Base-by-base conservation (phyloP, 2,888 invertebrate genomes). In the Dugesia japonica region DNA sequence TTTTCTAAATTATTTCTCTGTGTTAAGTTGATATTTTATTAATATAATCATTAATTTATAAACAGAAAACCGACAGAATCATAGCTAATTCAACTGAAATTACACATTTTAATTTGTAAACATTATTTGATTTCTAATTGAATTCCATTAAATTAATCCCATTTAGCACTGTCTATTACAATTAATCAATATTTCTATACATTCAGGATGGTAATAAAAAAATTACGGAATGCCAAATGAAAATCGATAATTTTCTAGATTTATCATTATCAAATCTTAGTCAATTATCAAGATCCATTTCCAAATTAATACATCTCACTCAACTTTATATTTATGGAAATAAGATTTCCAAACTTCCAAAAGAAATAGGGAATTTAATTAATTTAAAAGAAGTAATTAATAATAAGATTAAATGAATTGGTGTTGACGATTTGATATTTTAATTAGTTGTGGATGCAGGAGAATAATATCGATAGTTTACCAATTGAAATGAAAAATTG, bases 401-500 rank as follows among this genome's bases (percentile, higher is more conserved):
- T n/a, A n/a, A n/a, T n/a, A n/a, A n/a, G n/a, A n/a, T n/a, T n/a
- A n/a, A n/a, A n/a, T n/a, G n/a, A n/a, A n/a, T n/a, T n/a, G n/a
- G n/a, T n/a, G n/a, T n/a, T 38, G 17, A 38, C 38, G 9, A 38
- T 38, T 38, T 38, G 38, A 38, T 38, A 17, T 38, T 38, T 38
- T 38, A 13, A 38, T 38, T 38, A 38, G 38, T 38, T 38, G 17
- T 38, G 38, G 77, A n/a, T 77, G 38, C 77, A 77, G 71, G 78
- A 77, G 77, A 77, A 77, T 31, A 56, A 42, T 42, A 42, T 77
- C 1, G 78, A 71, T 1, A 4, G n/a, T 27, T 56, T 77, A 28
- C 77, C 77, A 20, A 26, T n/a, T 26, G 77, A 77, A 26, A 26
- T 77, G 71, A 33, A 27, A 27, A n/a, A 78, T 31, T 71, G 56